Evolutionary conservation across 2,113 vertebrate genomes (phyloP).

Genomic region (Tachysurus vachellii): DNA sequence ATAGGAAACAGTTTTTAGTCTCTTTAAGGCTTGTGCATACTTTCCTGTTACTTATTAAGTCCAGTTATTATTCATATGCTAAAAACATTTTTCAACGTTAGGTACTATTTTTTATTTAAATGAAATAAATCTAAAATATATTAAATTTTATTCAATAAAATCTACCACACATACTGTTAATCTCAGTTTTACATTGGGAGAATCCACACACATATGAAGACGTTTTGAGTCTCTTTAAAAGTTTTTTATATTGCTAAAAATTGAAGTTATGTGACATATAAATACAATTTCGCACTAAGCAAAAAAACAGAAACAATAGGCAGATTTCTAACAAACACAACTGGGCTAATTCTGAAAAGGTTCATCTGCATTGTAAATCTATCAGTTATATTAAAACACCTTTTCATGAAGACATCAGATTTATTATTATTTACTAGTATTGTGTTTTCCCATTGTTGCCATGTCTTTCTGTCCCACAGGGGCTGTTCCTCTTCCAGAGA

Average conservation of each 20-base stretch:
- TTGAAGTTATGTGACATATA: not conserved
- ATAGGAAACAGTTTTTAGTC: not conserved
- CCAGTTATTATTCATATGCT: not conserved
- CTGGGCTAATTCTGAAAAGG: not conserved
- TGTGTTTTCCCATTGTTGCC: constrained; percentile 1
- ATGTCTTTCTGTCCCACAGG: constrained; percentile 60
- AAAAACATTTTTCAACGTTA: not conserved
- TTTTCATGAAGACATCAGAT: not conserved
- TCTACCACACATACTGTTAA: not conserved
- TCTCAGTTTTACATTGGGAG: not conserved
- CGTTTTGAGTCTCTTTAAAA: not conserved
- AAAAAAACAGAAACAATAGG: not conserved
- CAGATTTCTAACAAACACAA: not conserved
- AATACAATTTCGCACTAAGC: not conserved
- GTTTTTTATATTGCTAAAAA: not conserved
- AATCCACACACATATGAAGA: not conserved
- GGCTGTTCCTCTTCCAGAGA: constrained; percentile 77
- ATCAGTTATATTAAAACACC: not conserved
- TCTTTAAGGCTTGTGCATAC: not conserved
- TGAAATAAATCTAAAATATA: not conserved
- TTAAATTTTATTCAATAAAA: not conserved
- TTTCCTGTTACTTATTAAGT: not conserved
- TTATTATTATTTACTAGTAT: not conserved
- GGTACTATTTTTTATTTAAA: not conserved
- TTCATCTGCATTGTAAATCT: not conserved